A percentile compares a stretch with the other conserved stretches of the same genome.
Evolutionary conservation across 64 coral and sea anemone genomes (phyloP).

Genomic region (Dendrophyllia cribrosa): DNA sequence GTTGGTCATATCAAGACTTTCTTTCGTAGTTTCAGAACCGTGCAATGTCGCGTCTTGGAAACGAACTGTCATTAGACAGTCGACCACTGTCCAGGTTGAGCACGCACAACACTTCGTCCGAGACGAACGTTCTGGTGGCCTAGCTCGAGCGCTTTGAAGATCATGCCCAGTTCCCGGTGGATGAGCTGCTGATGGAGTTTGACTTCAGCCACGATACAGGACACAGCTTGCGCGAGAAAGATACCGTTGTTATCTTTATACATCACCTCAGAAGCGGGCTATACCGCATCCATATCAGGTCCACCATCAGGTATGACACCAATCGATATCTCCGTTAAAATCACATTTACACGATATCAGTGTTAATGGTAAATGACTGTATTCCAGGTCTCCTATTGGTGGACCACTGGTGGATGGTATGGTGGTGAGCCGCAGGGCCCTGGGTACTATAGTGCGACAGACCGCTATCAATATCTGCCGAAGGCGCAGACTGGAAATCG

Average conservation of each 20-base stretch:
- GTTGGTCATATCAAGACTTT: not conserved
- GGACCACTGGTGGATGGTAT: slow-evolving; percentile 97
- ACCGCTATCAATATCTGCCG: slow-evolving; percentile 94
- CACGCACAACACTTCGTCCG: slow-evolving; percentile 91
- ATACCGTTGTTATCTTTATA: slow-evolving; percentile 96
- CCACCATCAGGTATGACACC: slow-evolving; percentile 79
- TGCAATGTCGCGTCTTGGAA: slow-evolving; percentile 5
- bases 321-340: not conserved
- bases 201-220: slow-evolving; percentile 51
- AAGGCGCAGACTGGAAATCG: slow-evolving; percentile 93
- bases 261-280: slow-evolving; percentile 83
- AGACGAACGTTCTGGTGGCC: slow-evolving; percentile 91
- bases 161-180: slow-evolving; percentile 85
- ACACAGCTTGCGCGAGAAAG: slow-evolving; percentile 73
- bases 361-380: not conserved
- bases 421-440: slow-evolving; percentile 92
- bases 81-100: slow-evolving; percentile 55
- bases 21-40: slow-evolving; percentile 9
- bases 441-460: slow-evolving; percentile 96
- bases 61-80: slow-evolving; percentile 5
- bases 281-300: slow-evolving; percentile 93
- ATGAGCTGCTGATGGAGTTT: slow-evolving; percentile 92
- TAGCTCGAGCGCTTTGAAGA: slow-evolving; percentile 96
- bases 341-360: too few relatives aligned
- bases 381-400: slow-evolving; percentile 89